Conservation (phyloP, 2,113 vertebrate genomes). For the Chloebia gouldiae region DNA sequence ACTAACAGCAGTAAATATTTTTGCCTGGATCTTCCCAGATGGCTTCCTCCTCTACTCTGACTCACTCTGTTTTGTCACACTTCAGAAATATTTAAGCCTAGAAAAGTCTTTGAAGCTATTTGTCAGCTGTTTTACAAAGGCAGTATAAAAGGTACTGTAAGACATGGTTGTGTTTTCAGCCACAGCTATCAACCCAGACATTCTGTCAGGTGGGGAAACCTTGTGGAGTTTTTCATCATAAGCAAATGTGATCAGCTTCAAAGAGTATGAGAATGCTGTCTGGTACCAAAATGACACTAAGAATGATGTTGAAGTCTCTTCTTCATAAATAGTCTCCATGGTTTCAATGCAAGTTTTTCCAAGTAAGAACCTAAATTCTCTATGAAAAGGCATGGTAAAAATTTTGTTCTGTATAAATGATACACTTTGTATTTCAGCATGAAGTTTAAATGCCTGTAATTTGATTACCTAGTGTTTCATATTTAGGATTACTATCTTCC, state of each 20-base stretch:
- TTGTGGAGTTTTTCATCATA: neutral
- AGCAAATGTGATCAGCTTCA: neutral
- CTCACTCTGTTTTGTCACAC: conserved; percentile 25
- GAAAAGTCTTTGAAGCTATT: conserved; percentile 9
- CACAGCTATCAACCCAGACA: neutral
- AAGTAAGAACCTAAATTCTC: neutral
- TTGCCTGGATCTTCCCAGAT: neutral
- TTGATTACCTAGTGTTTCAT: neutral
- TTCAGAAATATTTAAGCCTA: neutral
- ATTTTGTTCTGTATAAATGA: neutral
- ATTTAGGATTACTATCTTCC: neutral
- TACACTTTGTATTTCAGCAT: neutral
- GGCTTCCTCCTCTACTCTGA: neutral
- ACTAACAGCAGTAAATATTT: conserved; percentile 6
- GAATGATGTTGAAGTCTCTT: neutral
- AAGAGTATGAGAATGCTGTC: neutral
- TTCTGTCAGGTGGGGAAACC: neutral
- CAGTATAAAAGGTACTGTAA: neutral
- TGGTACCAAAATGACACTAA: neutral
- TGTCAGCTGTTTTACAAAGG: neutral
- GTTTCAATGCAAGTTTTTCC: neutral
- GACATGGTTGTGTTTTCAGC: neutral
- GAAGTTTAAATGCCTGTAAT: neutral
- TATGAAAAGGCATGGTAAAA: neutral
- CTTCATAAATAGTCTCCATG: neutral